phyloP scores from a whole-genome alignment of 2,113 vertebrate species.

The Murina feae region DNA sequence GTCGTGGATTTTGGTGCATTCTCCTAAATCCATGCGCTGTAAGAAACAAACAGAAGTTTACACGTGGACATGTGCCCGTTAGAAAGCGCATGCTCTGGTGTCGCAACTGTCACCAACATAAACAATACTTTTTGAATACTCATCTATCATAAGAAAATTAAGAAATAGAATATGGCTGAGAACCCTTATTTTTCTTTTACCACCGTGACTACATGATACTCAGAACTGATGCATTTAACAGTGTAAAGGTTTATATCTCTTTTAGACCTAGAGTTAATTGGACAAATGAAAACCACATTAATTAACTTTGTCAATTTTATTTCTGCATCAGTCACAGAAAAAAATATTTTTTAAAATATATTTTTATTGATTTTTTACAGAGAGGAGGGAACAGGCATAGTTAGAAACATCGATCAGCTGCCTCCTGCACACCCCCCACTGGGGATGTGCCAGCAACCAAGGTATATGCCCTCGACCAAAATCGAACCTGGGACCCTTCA shows the following conservation, averaged over 20 bases:
- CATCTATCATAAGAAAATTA: neutral
- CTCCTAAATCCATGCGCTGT: conserved; percentile 98
- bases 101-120: neutral
- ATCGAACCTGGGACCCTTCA: no score
- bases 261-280: neutral
- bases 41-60: conserved; percentile 33
- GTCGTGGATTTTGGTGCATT: conserved; percentile 99
- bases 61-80: neutral
- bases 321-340: neutral
- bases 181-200: neutral
- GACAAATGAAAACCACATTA: neutral
- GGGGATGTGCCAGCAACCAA: no score
- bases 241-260: neutral
- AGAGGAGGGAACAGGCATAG: no score
- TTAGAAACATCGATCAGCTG: no score
- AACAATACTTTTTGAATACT: neutral
- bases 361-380: no score
- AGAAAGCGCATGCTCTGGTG: conserved; percentile 8
- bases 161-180: neutral
- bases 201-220: neutral
- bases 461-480: no score
- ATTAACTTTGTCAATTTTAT: neutral
- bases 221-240: neutral
- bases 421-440: no score
- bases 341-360: no score